Base-by-base conservation (phyloP, 2,888 invertebrate genomes). In the Heliconius hortense region DNA sequence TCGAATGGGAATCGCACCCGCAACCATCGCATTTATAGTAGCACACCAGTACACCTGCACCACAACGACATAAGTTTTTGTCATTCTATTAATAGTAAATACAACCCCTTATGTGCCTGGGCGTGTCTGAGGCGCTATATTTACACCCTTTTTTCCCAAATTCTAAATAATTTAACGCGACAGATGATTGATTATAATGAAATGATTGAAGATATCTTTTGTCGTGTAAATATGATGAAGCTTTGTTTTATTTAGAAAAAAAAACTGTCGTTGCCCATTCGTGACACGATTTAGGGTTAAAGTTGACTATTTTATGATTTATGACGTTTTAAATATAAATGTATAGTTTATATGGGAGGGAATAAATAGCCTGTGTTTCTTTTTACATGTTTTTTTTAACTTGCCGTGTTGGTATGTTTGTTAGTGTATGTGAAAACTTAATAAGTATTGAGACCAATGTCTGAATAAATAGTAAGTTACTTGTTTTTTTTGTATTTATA, bases 11-110 rank as follows among this genome's bases (percentile, higher is more conserved):
- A 18, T 48, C 15, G 48, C 15, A 48, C 18, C 18, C 48, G 48
- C 48, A 18, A 48, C 18, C 18, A 18, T 48, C 2, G 18, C 15
- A 15, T 43, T 43, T 43, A 15, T 15, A 43, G 15, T 15, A 4
- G 4, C 43, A 15, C 43, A 15, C 43, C 8, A 35, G 8, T 43
- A 43, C 43, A 4, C 43, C 15, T 43, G 15, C 43, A 11, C 15
- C 15, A 43, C 43, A 43, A 4, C 15, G 43, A 43, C 21, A 21
- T 53, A 8, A 53, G 8, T 53, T 21, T 87, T 87, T 81, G 82
- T 80, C 77, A 82, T 83, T 88, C 90, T 86, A 88, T 85, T 77
- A 77, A 73, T 78, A 81, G 81, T 83, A 86, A 86, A 88, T 86
- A 83, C 80, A 79, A 76, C 81, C 72, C 79, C 84, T 84, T 68